Base-by-base conservation (phyloP, 2,797 vertebrate genomes). In the Rhincodon typus region DNA sequence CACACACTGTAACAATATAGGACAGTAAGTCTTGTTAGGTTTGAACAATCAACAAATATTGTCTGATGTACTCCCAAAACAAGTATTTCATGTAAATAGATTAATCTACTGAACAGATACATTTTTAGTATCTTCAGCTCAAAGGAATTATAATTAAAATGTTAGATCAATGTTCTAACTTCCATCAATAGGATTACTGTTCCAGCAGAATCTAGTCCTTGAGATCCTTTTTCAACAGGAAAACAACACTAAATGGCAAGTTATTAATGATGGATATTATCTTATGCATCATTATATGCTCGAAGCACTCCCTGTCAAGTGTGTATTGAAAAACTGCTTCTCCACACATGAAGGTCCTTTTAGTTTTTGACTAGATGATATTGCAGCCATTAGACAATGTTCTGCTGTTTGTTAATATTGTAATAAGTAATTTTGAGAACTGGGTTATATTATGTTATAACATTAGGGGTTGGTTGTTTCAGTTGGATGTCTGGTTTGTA, bases 111-210 rank as follows among this genome's bases (percentile, higher is more conserved):
- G 57, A 91, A 91, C 34, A 4, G 53, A 66, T 57, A 91, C 17
- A 90, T 90, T 90, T 90, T 87, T 90, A 34, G 50, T 25, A 62
- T 34, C 53, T 90, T 90, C 53, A 62, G n/a, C 17, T 66, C 17
- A 66, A 66, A 91, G 79, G 38, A 46, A 34, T 91, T 66, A 34
- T n/a, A n/a, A 66, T 91, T 91, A 91, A 91, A 91, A 91, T n/a
- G 57, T 38, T 17, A 62, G 34, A 67, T 66, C 87, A n/a, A 88
- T 62, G 30, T n/a, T 90, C 88, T 34, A 66, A n/a, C 21, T 30
- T 19, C 34, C 34, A 62, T 7, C 34, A 66, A 38, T 34, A 53
- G 12, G 53, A 91, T 38, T 2, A 91, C 57, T 66, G 15, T 38
- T 38, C 17, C 30, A 23, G 88, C 53, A 67, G 17, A 91, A 23